phyloP scores from a whole-genome alignment of 1,140 invertebrate genomes.

The Brachystomella parvula region DNA sequence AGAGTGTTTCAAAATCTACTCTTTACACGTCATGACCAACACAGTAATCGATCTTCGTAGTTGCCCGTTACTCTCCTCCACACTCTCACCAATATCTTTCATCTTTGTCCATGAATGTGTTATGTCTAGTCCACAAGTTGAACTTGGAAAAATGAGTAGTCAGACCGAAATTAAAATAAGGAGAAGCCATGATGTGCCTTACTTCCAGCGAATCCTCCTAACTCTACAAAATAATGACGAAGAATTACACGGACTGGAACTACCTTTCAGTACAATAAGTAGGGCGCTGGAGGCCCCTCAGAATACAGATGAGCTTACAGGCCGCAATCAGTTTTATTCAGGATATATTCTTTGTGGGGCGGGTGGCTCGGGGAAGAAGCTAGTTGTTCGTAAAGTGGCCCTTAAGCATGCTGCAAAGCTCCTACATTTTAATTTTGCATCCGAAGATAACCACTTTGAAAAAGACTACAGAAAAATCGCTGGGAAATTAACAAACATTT shows the following conservation, averaged over 20 bases:
- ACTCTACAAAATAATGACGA: not conserved
- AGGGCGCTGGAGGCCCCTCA: not conserved
- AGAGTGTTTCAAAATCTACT: not conserved
- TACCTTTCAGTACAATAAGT: not conserved
- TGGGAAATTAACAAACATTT: not conserved
- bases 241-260: not conserved
- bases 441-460: not conserved
- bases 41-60: not conserved
- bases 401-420: not conserved
- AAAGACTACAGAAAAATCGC: not conserved
- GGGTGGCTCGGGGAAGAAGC: not conserved
- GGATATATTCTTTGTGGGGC: not conserved
- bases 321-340: not conserved
- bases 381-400: not conserved
- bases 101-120: slow-evolving; percentile 10
- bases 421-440: not conserved
- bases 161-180: not conserved
- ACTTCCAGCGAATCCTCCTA: not conserved
- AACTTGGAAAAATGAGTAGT: not conserved
- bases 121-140: not conserved
- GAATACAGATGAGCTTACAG: too few species aligned
- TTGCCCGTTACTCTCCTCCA: not conserved
- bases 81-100: not conserved
- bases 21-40: not conserved
- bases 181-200: not conserved